A percentile compares a stretch with the other conserved stretches of the same genome.
phyloP scores from a whole-genome alignment of 2,113 vertebrate species.

The Seriola dumerili region DNA sequence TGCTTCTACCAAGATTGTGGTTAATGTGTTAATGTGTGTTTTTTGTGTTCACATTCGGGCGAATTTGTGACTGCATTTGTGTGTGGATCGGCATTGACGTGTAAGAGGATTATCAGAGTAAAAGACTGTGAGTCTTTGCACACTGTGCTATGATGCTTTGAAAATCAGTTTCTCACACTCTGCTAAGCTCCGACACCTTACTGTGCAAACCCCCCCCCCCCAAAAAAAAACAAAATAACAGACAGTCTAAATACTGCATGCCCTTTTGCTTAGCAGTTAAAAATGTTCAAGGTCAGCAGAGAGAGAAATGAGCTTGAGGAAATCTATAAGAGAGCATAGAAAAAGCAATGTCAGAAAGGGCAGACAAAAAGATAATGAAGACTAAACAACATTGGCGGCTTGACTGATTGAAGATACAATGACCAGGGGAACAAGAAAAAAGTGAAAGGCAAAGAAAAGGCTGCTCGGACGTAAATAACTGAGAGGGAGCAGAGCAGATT shows the following conservation, averaged over 20 bases:
- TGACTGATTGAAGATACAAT: background rate
- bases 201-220: background rate
- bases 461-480: slow-evolving; percentile 29
- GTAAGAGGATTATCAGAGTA: slow-evolving; percentile 76
- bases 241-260: background rate
- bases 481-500: slow-evolving; percentile 40
- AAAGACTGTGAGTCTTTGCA: slow-evolving; percentile 53
- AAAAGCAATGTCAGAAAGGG: background rate
- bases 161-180: slow-evolving; percentile 25
- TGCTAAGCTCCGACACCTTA: slow-evolving; percentile 4
- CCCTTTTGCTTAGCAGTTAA: background rate
- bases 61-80: slow-evolving; percentile 17
- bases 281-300: background rate
- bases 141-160: slow-evolving; percentile 36
- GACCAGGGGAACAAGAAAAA: background rate
- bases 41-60: slow-evolving; percentile 16
- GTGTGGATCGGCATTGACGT: slow-evolving; percentile 28
- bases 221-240: background rate
- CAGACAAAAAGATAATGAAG: background rate
- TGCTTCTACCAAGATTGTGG: background rate
- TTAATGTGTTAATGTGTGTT: slow-evolving; percentile 24
- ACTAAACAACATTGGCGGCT: background rate
- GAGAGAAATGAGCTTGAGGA: background rate
- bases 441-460: slow-evolving; percentile 31
- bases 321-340: background rate